Base-by-base conservation (phyloP, 2,113 vertebrate genomes). In the Malaclemys terrapin region DNA sequence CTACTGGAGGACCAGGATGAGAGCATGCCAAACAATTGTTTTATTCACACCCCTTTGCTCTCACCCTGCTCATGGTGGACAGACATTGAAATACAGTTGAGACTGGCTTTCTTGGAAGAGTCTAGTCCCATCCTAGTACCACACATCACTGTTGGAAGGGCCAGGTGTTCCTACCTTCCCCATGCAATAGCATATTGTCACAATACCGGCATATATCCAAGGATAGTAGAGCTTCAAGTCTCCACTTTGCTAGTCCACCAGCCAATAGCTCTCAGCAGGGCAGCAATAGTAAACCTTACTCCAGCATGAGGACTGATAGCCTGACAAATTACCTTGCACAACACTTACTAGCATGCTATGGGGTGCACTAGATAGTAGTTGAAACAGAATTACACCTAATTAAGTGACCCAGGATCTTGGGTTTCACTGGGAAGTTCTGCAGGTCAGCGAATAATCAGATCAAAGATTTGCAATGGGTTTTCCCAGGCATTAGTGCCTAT, bases 401-500 rank as follows among this genome's bases (percentile, higher is more conserved):
- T 78, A 25, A 45, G 75, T 47, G 38, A 78, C 42, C 42, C 42
- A 83, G 80, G 1, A 0, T 24, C 90, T 84, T 2, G 17, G 0
- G 20, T 57, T 59, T 69, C 0, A 25, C 75, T 27, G 0, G 13
- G 3, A 8, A 86, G 57, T 78, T 82, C 20, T 14, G 87, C 80
- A 92, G 27, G 80, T 90, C 85, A 82, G 80, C 49, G 69, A 90
- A 57, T 56, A 92, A 94, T 0, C 53, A 82, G 75, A 80, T 82
- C 75, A 17, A 94, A 84, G 22, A 95, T 38, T 85, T 0, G 3
- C 89, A 82, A 0, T 3, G 69, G 89, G 35, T 3, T n/a, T 47
- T 47, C 12, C 47, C 2, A 52, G 5, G 1, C 84, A 35, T 0
- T 2, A 25, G 1, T 5, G 42, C 0, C 0, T 6, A 49, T 62